These are phyloP conservation scores for Sceloporus tristichus DNA, from an alignment of 2,113 vertebrate species.

Conservation along the genomic window DNA sequence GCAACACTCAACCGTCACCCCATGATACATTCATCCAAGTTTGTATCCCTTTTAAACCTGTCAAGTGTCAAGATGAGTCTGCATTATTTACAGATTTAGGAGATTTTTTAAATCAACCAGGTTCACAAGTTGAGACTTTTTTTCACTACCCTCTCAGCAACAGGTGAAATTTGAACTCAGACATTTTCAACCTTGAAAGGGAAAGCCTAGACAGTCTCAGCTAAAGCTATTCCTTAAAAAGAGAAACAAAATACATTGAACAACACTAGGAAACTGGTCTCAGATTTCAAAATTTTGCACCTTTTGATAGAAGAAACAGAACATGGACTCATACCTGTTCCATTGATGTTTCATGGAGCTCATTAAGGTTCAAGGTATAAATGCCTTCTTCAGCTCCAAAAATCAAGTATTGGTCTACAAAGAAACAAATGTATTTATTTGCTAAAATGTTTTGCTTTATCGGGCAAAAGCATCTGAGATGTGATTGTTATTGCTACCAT, in stretches of 20 bases:
- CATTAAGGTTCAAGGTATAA: constrained; percentile 98
- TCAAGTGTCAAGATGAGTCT: not conserved
- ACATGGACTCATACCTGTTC: constrained; percentile 85
- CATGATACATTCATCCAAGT: not conserved
- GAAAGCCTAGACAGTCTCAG: not conserved
- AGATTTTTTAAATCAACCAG: not conserved
- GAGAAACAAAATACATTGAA: not conserved
- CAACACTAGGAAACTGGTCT: not conserved
- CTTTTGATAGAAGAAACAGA: not conserved
- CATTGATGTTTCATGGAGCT: constrained; percentile 98
- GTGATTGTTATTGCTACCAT: too few species aligned
- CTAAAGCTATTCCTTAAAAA: not conserved
- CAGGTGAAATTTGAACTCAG: not conserved
- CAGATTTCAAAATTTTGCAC: not conserved
- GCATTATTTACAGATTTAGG: not conserved
- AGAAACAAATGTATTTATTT: not conserved
- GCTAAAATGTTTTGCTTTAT: not conserved
- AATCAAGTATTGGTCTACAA: constrained; percentile 97
- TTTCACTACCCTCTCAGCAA: not conserved
- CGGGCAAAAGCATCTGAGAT: not conserved
- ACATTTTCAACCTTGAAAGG: not conserved
- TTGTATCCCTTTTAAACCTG: not conserved
- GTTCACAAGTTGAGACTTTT: not conserved
- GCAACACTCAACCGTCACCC: not conserved
- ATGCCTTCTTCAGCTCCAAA: constrained; percentile 98